These are phyloP conservation scores for Oxycera nigricornis DNA, from an alignment of 2,888 invertebrate species.

Conservation along the genomic window DNA sequence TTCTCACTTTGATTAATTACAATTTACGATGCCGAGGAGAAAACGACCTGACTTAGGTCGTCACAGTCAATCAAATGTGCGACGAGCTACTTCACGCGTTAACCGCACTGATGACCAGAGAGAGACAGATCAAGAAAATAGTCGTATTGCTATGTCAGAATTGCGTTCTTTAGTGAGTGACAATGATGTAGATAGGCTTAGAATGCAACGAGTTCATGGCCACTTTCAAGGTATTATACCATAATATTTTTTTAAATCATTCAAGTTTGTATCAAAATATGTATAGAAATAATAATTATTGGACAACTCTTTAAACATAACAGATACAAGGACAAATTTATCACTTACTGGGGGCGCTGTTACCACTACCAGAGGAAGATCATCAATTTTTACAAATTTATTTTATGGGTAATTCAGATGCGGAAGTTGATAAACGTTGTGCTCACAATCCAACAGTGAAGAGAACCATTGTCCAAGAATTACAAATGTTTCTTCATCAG, in stretches of 20 bases:
- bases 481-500: conserved; percentile 38
- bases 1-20: too few relatives aligned
- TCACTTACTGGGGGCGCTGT: not conserved
- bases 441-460: conserved; percentile 27
- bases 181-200: too few relatives aligned
- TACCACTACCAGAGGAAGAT: not conserved
- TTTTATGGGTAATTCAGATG: not conserved
- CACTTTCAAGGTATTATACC: not conserved
- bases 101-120: too few relatives aligned
- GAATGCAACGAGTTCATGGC: too few relatives aligned
- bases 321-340: not conserved
- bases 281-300: too few relatives aligned
- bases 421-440: conserved; percentile 32
- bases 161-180: too few relatives aligned
- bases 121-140: too few relatives aligned
- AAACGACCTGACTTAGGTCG: too few relatives aligned
- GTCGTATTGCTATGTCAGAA: too few relatives aligned
- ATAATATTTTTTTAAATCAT: not conserved
- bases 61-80: too few relatives aligned
- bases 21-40: too few relatives aligned
- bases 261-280: not conserved
- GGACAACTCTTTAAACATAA: not conserved
- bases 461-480: conserved; percentile 29
- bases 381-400: not conserved
- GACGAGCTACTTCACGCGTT: too few relatives aligned